These are phyloP conservation scores for Trissonchulus latispiculum DNA, from an alignment of 2,888 invertebrate species.

Conservation along the genomic window DNA sequence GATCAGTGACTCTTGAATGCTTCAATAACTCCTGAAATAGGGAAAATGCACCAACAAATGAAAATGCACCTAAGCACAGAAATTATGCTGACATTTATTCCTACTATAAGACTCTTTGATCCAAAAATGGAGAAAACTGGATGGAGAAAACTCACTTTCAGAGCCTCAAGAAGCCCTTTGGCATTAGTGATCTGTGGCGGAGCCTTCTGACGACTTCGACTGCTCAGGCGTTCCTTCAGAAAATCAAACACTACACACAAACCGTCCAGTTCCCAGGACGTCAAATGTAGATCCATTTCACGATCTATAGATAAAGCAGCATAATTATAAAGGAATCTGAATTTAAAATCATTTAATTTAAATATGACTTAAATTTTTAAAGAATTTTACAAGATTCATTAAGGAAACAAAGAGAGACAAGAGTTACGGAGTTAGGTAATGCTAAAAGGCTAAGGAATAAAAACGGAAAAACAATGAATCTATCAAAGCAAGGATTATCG, in stretches of 20 bases:
- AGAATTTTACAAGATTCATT: no score
- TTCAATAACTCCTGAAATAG: neutral
- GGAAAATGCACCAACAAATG: neutral
- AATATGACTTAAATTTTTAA: no score
- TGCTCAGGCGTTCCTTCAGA: neutral
- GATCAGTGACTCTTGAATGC: constrained; percentile 1
- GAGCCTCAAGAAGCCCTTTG: neutral
- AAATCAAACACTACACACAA: constrained; percentile 1
- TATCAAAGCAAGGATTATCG: no score
- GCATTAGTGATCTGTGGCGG: neutral
- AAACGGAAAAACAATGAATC: no score
- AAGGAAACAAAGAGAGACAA: no score
- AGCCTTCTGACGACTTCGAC: neutral
- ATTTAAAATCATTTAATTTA: no score
- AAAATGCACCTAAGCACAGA: neutral
- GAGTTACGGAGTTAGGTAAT: no score
- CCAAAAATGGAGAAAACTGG: no score
- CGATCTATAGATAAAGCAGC: no score
- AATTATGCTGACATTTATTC: neutral
- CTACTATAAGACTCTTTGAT: neutral
- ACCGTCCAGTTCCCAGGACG: constrained; percentile 14
- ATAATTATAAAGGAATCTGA: no score
- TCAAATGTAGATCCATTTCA: no score
- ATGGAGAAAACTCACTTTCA: constrained; percentile 12
- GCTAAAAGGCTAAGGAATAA: no score